Percentiles rank a stretch among this genome's conserved stretches.
These are phyloP conservation scores for Myiotriccus ornatus DNA, from an alignment of 2,797 vertebrate genomes.

Conservation along the genomic window DNA sequence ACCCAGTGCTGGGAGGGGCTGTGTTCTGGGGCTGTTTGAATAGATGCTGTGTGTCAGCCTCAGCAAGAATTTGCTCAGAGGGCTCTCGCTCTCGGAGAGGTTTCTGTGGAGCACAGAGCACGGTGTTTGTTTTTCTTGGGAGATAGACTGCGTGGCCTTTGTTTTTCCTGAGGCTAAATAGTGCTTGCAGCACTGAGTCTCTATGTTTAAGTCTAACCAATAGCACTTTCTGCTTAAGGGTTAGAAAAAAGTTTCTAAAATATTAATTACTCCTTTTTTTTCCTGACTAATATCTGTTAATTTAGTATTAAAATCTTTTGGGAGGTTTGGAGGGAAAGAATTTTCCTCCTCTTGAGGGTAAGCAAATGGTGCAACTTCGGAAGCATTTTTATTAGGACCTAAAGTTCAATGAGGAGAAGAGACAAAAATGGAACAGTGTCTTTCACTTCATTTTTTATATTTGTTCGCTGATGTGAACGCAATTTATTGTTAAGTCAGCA, in stretches of 20 bases:
- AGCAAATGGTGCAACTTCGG: conserved; percentile 67
- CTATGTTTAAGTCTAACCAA: background rate
- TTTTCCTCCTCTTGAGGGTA: background rate
- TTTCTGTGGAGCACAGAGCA: background rate
- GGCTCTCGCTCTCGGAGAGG: background rate
- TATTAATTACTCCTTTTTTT: background rate
- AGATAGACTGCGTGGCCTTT: background rate
- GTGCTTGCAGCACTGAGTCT: background rate
- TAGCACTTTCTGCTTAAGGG: background rate
- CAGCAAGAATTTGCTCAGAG: background rate
- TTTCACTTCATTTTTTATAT: conserved; percentile 9
- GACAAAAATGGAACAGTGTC: conserved; percentile 61
- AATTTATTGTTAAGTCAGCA: background rate
- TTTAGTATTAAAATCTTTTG: background rate
- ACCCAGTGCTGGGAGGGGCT: background rate
- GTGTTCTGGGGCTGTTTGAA: background rate
- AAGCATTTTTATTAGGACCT: conserved; percentile 71
- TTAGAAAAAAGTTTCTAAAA: background rate
- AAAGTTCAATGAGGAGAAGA: conserved; percentile 59
- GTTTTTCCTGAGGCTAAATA: background rate
- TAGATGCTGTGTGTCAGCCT: background rate
- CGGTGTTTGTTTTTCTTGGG: conserved; percentile 6
- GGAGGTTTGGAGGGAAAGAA: background rate
- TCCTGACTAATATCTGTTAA: background rate
- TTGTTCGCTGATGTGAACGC: conserved; percentile 71